Base-by-base conservation (phyloP, 2,113 vertebrate genomes). In the Paralichthys olivaceus region DNA sequence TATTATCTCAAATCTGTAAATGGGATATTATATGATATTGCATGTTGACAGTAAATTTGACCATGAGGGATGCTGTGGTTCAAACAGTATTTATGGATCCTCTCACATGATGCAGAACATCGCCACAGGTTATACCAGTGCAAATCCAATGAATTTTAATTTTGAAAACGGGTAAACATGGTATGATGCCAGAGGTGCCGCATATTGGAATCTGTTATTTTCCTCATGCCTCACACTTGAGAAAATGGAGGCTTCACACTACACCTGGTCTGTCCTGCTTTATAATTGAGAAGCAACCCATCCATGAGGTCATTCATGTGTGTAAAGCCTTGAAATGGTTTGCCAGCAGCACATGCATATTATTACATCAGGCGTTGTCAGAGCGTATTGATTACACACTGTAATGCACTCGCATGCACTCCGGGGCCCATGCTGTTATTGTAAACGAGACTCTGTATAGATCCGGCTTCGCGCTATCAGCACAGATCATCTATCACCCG, bases 361-460 rank as follows among this genome's bases (percentile, higher is more conserved):
- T 89, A 90, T 88, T 85, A 86, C 85, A 90, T 88, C 89, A 87
- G 74, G 64, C 81, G 25, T 83, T 89, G 89, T 87, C 89, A 88
- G 84, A 77, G 80, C 4, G 29, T 89, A 91, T 92, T 87, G 92
- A 93, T 91, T 81, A 88, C 82, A 79, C 86, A 72, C 72, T 49
- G 83, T 88, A 88, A 93, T 87, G 91, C 90, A 91, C 90, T 88
- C 28, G 62, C 81, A 79, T 89, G 87, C 79, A 83, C 79, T 89
- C 76, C 69, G 74, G 55, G 49, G 78, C 84, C 87, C 58, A 66
- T 78, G 23, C 73, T 72, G 87, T 83, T 93, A 81, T 87, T 90
- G 84, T 90, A 90, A 91, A 92, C 84, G 84, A 91, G 83, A 69
- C 45, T 67, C 60, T 13, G 56, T 88, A 90, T 90, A 49, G 87